phyloP scores from a whole-genome alignment of 1,140 invertebrate genomes.

The Drosophila mauritiana region DNA sequence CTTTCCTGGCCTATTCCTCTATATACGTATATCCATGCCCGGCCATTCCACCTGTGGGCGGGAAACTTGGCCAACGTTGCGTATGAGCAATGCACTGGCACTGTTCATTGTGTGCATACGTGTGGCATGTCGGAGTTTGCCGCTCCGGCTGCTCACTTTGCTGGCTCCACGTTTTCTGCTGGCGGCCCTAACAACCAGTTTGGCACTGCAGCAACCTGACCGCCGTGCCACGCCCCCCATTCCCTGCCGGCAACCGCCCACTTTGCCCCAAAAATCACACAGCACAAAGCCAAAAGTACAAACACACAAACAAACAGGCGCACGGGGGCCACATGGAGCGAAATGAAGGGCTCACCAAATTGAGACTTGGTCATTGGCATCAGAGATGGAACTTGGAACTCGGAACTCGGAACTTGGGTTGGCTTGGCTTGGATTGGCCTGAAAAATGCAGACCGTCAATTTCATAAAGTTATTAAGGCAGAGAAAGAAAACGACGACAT shows the following conservation, averaged over 20 bases:
- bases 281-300: conserved; percentile 76
- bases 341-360: conserved; percentile 34
- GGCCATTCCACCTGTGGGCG: conserved; percentile 44
- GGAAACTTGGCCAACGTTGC: conserved; percentile 68
- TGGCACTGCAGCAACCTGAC: conserved; percentile 57
- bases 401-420: too few species aligned
- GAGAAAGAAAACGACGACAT: neutral
- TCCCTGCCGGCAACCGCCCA: conserved; percentile 10
- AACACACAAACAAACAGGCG: conserved; percentile 50
- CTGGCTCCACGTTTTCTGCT: conserved; percentile 52
- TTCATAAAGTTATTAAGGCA: neutral
- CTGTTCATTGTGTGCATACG: conserved; percentile 53
- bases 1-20: conserved; percentile 27
- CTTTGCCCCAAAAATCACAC: conserved; percentile 71
- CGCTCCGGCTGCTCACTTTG: conserved; percentile 61
- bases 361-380: conserved; percentile 47
- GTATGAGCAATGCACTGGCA: conserved; percentile 70
- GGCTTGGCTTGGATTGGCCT: neutral
- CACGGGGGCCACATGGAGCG: conserved; percentile 19
- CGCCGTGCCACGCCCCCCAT: conserved; percentile 34
- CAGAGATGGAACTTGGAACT: conserved; percentile 22
- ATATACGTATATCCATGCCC: neutral
- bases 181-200: conserved; percentile 62
- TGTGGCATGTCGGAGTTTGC: conserved; percentile 42
- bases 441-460: neutral